Evolutionary conservation across 2,797 vertebrate species (phyloP), one percentile per base, ranked within the genome.

Genomic region (Sciurus carolinensis): DNA sequence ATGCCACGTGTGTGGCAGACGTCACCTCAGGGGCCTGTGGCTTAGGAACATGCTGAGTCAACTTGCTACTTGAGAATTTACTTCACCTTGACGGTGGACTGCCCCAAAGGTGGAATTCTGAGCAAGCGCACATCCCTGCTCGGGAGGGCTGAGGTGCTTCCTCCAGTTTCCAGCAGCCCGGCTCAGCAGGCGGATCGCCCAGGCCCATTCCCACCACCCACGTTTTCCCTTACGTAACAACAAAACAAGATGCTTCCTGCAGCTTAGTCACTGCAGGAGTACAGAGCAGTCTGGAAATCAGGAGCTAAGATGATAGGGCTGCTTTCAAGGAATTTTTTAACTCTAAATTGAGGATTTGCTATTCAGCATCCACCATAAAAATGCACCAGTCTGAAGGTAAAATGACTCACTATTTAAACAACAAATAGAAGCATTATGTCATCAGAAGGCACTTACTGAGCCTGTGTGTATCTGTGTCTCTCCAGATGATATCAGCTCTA

Each of bases 41-140:
- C 97, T 97, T 98, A 98, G 98, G 98, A 98, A 98, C 98, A 97
- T 95, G 98, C 97, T 98, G 98, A 98, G 98, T 99, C 98, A 98
- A 98, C 96, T 75, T 95, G 87, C 64, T 97, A 97, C 97, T 98
- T 54, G 20, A 95, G 17, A 97, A 90, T 97, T 96, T 97, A 79
- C 10, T 87, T 36, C 15, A 24, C 96, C 47, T 1, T 26, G 94
- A 81, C 30, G 44, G 11, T 89, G 97, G 95, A 97, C n/a, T 93
- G 97, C 97, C 98, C 98, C 97, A 96, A 98, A 97, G 97, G 97
- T 98, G 98, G 98, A 98, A 98, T 98, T 97, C 97, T 97, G 94
- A 95, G 95, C 98, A 98, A 97, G 95, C 98, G 97, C 98, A 97
- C 47, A 72, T 97, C 91, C 93, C 92, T 84, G 52, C 90, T 88